Percentiles rank a stretch among this genome's conserved stretches.
These are phyloP conservation scores for Loriculus beryllinus DNA, from an alignment of 2,797 vertebrate species.

Conservation along the genomic window DNA sequence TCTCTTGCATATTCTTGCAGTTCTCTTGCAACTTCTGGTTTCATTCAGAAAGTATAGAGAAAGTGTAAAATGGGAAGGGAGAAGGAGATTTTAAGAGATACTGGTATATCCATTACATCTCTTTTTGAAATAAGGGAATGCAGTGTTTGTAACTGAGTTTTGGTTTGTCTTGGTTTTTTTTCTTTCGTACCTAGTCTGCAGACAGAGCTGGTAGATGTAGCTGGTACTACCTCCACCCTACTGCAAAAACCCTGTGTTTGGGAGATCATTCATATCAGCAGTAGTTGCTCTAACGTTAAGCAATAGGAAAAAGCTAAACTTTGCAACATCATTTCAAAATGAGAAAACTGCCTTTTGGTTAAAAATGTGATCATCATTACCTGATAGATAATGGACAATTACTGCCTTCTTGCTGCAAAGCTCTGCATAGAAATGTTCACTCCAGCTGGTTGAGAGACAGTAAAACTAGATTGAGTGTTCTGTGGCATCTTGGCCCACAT, in stretches of 20 bases:
- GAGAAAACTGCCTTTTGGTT: background rate
- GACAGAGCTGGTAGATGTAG: background rate
- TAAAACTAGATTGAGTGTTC: background rate
- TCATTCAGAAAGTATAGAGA: background rate
- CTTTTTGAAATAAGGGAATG: background rate
- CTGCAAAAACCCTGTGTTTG: background rate
- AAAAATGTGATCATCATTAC: background rate
- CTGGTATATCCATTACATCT: background rate
- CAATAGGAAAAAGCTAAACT: background rate
- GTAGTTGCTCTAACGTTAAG: background rate
- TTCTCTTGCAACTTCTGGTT: background rate
- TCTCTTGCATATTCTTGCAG: background rate
- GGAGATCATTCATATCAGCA: background rate
- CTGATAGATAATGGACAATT: background rate
- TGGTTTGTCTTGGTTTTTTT: background rate
- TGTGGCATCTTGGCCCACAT: background rate
- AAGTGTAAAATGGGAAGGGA: background rate
- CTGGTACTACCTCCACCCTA: background rate
- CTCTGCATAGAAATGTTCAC: background rate
- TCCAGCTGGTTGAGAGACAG: background rate
- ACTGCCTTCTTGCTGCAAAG: background rate
- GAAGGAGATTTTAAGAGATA: background rate
- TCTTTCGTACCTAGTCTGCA: background rate
- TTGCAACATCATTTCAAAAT: background rate
- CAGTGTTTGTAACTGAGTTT: background rate